phyloP scores from a whole-genome alignment of 2,888 invertebrate species.

The Rhorus exstirpatorius region DNA sequence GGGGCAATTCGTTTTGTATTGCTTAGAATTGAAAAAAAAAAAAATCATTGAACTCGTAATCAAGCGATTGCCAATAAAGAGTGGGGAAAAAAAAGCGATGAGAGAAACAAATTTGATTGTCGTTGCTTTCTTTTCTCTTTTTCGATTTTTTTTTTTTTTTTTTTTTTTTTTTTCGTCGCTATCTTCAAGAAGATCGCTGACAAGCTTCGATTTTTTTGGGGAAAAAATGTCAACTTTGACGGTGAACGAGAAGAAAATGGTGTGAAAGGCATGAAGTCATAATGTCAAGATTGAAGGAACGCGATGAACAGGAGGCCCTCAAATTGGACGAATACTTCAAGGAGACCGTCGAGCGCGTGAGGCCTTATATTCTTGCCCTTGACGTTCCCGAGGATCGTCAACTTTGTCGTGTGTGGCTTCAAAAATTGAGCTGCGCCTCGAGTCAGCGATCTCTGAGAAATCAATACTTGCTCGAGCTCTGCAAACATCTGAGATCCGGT shows the following conservation, averaged over 20 bases:
- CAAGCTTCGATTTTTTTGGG: background rate
- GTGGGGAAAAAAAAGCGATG: background rate
- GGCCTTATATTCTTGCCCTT: slow-evolving; percentile 76
- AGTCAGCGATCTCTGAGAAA: slow-evolving; percentile 80
- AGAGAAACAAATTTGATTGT: slow-evolving; percentile 11
- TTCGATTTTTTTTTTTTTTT: background rate
- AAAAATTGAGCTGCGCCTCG: slow-evolving; percentile 76
- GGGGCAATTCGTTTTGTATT: background rate
- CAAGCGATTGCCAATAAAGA: slow-evolving; percentile 30
- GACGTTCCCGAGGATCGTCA: slow-evolving; percentile 68
- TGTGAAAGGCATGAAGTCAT: slow-evolving; percentile 45
- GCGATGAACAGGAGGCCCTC: slow-evolving; percentile 75
- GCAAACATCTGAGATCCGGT: slow-evolving; percentile 77
- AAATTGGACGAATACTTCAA: slow-evolving; percentile 80
- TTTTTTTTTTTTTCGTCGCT: slow-evolving; percentile 33
- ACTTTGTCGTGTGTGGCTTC: slow-evolving; percentile 81
- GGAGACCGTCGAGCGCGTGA: slow-evolving; percentile 75
- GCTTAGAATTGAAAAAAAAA: slow-evolving; percentile 17
- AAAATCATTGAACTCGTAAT: slow-evolving; percentile 5
- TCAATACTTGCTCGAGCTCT: slow-evolving; percentile 80
- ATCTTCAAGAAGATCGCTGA: slow-evolving; percentile 41
- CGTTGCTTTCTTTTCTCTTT: too few relatives aligned
- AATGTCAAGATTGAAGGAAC: slow-evolving; percentile 75
- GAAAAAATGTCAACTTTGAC: slow-evolving; percentile 45
- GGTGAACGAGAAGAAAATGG: slow-evolving; percentile 26